Conservation (phyloP, 2,888 invertebrate genomes). For the Onthophagus sagittarius region DNA sequence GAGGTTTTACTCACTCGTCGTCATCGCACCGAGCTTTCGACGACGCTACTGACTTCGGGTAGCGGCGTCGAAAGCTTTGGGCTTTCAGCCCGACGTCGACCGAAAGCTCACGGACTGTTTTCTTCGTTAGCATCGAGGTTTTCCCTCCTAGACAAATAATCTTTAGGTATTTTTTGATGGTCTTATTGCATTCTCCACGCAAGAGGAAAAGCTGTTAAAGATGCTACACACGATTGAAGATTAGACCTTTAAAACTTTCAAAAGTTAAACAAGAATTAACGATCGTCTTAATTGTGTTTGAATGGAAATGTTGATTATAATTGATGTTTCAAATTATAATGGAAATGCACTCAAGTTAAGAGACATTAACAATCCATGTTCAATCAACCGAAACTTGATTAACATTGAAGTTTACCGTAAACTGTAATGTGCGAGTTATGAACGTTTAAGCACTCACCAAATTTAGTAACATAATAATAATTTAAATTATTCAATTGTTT, state of each 20-base stretch:
- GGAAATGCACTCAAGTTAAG: no score
- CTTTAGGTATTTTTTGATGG: not conserved
- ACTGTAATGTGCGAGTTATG: not conserved
- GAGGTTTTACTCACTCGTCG: conserved; percentile 28
- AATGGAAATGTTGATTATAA: no score
- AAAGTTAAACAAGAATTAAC: no score
- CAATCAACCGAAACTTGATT: no score
- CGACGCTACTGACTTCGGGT: conserved; percentile 34
- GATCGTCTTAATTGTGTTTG: no score
- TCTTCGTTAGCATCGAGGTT: not conserved
- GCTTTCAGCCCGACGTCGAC: conserved; percentile 32
- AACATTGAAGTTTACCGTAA: not conserved
- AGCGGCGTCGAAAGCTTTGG: conserved; percentile 22
- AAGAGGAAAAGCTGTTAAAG: not conserved
- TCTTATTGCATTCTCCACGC: not conserved
- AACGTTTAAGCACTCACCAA: not conserved
- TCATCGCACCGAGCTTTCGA: conserved; percentile 35
- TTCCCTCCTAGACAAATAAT: not conserved
- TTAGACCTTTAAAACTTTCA: no score
- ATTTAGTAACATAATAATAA: not conserved
- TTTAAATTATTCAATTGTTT: not conserved
- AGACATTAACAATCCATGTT: no score
- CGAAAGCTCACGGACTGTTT: conserved; percentile 24
- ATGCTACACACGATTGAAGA: not conserved
- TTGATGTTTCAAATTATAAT: no score